A percentile compares a stretch with the other conserved stretches of the same genome.
Conservation (phyloP, 2,797 vertebrate genomes). For the Decapterus maruadsi region DNA sequence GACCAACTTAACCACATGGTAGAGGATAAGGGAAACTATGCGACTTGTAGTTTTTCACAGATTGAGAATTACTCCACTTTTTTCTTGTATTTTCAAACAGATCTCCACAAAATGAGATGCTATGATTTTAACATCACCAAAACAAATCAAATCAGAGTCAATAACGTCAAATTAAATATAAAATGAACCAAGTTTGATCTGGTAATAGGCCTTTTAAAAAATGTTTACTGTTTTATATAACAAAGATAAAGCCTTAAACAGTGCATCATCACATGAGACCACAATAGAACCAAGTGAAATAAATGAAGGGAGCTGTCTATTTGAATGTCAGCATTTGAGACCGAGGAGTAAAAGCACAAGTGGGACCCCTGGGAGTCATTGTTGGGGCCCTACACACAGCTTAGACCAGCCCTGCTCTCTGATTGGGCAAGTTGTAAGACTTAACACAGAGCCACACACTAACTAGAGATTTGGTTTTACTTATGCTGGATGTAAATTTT, state of each 20-base stretch:
- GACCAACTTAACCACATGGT: neutral
- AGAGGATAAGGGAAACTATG: constrained; percentile 28
- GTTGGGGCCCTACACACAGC: constrained; percentile 64
- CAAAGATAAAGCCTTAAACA: neutral
- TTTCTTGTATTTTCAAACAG: too few relatives aligned
- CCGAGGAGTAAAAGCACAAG: constrained; percentile 49
- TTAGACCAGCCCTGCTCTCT: constrained; percentile 54
- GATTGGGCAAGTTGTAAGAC: constrained; percentile 48
- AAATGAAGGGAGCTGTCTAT: constrained; percentile 18
- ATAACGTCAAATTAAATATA: neutral
- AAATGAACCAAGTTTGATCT: neutral
- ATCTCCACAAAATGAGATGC: neutral
- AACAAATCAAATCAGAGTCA: neutral
- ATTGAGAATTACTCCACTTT: too few relatives aligned
- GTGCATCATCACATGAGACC: constrained; percentile 2
- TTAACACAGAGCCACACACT: constrained; percentile 26
- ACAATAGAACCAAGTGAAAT: constrained; percentile 22
- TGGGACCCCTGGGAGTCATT: constrained; percentile 71
- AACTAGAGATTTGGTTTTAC: constrained; percentile 8
- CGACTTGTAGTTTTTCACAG: constrained; percentile 31
- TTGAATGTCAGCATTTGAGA: constrained; percentile 46
- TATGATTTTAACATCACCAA: constrained; percentile 10
- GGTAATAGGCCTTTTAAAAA: too few relatives aligned
- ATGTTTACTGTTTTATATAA: neutral
- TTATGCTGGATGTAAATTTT: constrained; percentile 7